These are phyloP conservation scores for Halictus ligatus DNA, from an alignment of 2,888 invertebrate genomes.

Conservation along the genomic window DNA sequence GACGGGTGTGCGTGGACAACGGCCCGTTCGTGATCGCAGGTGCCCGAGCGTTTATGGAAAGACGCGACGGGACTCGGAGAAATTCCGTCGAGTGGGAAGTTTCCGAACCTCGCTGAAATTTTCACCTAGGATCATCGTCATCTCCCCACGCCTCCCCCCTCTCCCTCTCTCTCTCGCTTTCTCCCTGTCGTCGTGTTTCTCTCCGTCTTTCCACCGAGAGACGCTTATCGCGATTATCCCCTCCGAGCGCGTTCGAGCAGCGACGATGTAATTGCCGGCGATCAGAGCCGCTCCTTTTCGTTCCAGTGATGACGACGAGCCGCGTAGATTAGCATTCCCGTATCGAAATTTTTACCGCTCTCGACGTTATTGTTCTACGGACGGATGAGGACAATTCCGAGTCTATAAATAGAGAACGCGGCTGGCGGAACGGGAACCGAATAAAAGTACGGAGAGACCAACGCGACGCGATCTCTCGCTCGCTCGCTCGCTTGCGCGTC, in stretches of 20 bases:
- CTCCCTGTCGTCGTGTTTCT: neutral
- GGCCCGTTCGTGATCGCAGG: slow-evolving; percentile 64
- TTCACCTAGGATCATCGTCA: neutral
- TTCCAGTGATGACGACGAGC: slow-evolving; percentile 30
- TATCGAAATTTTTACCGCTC: slow-evolving; percentile 56
- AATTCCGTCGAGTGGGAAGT: neutral
- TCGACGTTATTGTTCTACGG: slow-evolving; percentile 65
- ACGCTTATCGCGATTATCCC: slow-evolving; percentile 15
- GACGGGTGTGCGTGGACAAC: slow-evolving; percentile 69
- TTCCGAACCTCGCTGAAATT: neutral
- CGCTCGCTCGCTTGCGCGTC: slow-evolving; percentile 26
- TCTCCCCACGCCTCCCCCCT: neutral
- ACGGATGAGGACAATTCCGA: slow-evolving; percentile 71
- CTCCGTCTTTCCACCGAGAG: neutral
- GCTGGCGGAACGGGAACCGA: slow-evolving; percentile 64
- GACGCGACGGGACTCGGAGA: slow-evolving; percentile 26
- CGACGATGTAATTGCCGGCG: slow-evolving; percentile 35
- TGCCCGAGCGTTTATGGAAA: slow-evolving; percentile 54
- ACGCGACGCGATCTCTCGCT: neutral
- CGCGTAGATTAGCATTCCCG: slow-evolving; percentile 52
- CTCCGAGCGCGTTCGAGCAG: slow-evolving; percentile 11
- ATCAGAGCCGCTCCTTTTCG: slow-evolving; percentile 27
- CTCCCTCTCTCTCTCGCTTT: neutral
- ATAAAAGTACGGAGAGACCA: slow-evolving; percentile 59
- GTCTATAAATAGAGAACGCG: slow-evolving; percentile 68